Evolutionary conservation across 1,140 invertebrate species (phyloP).

Genomic region (Trichonephila inaurata): DNA sequence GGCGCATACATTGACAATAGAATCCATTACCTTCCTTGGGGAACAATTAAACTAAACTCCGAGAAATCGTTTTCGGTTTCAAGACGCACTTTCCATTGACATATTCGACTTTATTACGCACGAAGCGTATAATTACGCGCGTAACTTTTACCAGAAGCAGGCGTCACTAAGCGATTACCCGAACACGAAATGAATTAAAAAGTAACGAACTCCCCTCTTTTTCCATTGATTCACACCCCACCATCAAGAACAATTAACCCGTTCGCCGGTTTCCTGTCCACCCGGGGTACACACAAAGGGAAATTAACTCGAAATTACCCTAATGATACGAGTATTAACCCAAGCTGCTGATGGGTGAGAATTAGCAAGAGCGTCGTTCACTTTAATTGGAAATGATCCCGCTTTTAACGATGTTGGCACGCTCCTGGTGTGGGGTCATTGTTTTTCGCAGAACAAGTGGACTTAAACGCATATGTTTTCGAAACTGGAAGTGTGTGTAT

Average conservation of each 20-base stretch:
- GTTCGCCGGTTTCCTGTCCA: background rate
- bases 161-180: conserved; percentile 20
- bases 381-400: background rate
- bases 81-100: background rate
- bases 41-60: background rate
- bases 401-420: background rate
- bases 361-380: background rate
- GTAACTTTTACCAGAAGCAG: conserved; percentile 6
- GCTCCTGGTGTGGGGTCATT: background rate
- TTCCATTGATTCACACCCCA: background rate
- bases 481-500: background rate
- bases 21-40: too few relatives aligned
- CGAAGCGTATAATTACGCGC: background rate
- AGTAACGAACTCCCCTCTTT: background rate
- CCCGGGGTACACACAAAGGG: background rate
- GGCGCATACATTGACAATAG: too few relatives aligned
- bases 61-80: background rate
- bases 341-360: background rate
- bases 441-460: background rate
- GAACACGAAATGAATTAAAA: conserved; percentile 29
- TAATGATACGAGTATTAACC: conserved; percentile 21
- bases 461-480: background rate
- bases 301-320: background rate
- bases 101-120: background rate
- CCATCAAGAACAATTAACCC: background rate